A percentile compares a stretch with the other conserved stretches of the same genome.
phyloP scores from a whole-genome alignment of 2,888 invertebrate species.

The Drosophila tanythrix region DNA sequence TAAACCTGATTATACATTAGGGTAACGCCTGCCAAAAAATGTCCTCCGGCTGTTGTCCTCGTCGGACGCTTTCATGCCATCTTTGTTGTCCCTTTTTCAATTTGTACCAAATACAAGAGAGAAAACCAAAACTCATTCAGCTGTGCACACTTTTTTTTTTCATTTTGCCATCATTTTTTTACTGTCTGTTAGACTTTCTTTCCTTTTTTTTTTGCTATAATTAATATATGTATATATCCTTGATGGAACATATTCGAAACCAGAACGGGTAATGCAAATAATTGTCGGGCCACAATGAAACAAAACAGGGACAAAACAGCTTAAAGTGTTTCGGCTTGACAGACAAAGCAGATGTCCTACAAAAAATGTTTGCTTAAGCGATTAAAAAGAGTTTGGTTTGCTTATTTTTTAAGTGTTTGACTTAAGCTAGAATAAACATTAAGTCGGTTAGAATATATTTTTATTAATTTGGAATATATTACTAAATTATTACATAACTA shows the following conservation, averaged over 20 bases:
- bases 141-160: conserved; percentile 49
- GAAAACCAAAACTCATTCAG: conserved; percentile 67
- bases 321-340: neutral
- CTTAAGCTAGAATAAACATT: neutral
- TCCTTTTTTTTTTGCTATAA: conserved; percentile 51
- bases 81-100: conserved; percentile 65
- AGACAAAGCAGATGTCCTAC: neutral
- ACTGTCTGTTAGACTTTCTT: conserved; percentile 14
- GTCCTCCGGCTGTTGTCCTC: conserved; percentile 39
- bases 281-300: conserved; percentile 47
- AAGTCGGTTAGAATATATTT: neutral
- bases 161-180: conserved; percentile 23
- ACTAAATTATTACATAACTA: neutral
- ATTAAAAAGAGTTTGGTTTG: neutral
- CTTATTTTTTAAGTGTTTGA: neutral
- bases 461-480: neutral
- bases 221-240: conserved; percentile 66
- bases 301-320: conserved; percentile 7
- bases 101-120: conserved; percentile 49
- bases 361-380: neutral
- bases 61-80: conserved; percentile 53
- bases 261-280: conserved; percentile 65
- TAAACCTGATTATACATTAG: conserved; percentile 71
- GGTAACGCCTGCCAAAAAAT: conserved; percentile 43
- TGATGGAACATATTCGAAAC: conserved; percentile 62